Evolutionary conservation across 2,888 invertebrate species (phyloP).

Genomic region (Seladonia tumulorum): DNA sequence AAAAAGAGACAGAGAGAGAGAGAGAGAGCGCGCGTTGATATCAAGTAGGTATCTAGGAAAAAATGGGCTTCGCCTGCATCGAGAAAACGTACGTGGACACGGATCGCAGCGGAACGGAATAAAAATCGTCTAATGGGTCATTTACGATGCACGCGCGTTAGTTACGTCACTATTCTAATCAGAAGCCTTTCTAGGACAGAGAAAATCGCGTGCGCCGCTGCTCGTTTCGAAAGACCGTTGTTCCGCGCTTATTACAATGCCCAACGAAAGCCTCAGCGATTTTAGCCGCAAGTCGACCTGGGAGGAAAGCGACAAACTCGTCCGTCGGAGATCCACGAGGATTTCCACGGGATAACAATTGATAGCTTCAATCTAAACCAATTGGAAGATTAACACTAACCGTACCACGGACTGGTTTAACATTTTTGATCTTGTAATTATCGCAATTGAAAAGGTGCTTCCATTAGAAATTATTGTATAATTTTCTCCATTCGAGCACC

Average conservation of each 20-base stretch:
- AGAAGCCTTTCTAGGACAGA: constrained; percentile 48
- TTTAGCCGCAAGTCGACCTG: not conserved
- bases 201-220: constrained; percentile 34
- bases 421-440: too few species aligned
- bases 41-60: not conserved
- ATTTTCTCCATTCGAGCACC: too few species aligned
- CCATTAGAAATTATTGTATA: too few species aligned
- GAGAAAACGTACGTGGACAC: constrained; percentile 10
- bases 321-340: not conserved
- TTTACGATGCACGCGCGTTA: constrained; percentile 40
- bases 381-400: too few species aligned
- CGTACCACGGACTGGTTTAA: too few species aligned
- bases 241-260: constrained; percentile 18
- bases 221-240: constrained; percentile 22
- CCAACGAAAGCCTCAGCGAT: constrained; percentile 2
- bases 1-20: too few species aligned
- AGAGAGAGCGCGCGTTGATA: not conserved
- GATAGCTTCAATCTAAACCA: too few species aligned
- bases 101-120: constrained; percentile 17
- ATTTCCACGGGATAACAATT: not conserved
- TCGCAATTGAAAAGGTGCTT: too few species aligned
- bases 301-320: not conserved
- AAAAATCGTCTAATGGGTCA: constrained; percentile 39
- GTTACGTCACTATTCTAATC: constrained; percentile 56
- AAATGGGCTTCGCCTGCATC: not conserved